Base-by-base conservation (phyloP, 2,113 vertebrate genomes). In the Chloropsis cyanopogon region DNA sequence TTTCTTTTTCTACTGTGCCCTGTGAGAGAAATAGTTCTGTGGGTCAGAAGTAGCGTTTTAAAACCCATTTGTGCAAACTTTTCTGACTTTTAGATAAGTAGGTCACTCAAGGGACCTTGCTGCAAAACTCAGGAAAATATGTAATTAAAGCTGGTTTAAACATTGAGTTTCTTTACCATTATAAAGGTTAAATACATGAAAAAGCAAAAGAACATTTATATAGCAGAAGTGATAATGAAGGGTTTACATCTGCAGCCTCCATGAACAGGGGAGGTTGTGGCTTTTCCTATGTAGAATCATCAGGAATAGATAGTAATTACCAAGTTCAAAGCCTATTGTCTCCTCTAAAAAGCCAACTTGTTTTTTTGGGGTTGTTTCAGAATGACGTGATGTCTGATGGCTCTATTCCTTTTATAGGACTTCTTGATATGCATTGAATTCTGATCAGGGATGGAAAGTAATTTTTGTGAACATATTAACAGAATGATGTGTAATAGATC, bases 211-310 rank as follows among this genome's bases (percentile, higher is more conserved):
- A 37, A 47, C 41, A 46, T 88, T 84, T 91, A 54, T 83, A 49
- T 60, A 86, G 77, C 53, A 94, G 65, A 71, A 88, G 47, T 71
- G 79, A 66, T 93, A 93, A 95, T 96, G 80, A 90, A 52, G 37
- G 92, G 84, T 85, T 96, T 96, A 71, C 31, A 52, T 91, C 66
- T 91, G 39, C 49, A 94, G 15, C n/a, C 73, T 91, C 22, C 16
- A 7, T 76, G 61, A 65, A 41, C 69, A 85, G 70, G 47, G 66
- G 70, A 93, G 41, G 31, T 82, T 95, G 86, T 84, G 94, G 91
- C 57, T 95, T 95, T 88, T 90, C 75, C n/a, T 82, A 17, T 65
- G 75, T 95, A 68, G 75, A 90, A 72, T 90, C 90, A 82, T 95
- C 88, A 95, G 66, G 63, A 95, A 64, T 82, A 93, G 70, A 41